Percentiles rank a stretch among this genome's conserved stretches.
phyloP scores from a whole-genome alignment of 2,888 invertebrate species.

The Suillia variegata region DNA sequence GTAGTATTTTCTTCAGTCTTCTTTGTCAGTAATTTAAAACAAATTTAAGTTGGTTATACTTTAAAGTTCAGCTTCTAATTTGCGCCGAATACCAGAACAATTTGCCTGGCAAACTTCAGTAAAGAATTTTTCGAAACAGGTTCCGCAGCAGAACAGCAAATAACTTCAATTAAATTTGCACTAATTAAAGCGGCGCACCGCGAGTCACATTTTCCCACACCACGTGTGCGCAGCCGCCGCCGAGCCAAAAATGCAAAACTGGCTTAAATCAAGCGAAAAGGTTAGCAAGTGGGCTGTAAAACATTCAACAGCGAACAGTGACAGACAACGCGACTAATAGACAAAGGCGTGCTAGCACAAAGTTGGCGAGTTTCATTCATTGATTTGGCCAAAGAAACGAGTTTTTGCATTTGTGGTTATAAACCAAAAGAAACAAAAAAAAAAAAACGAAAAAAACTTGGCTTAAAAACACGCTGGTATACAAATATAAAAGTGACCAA shows the following conservation, averaged over 20 bases:
- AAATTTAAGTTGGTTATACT: too few relatives aligned
- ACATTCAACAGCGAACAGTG: neutral
- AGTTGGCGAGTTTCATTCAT: conserved; percentile 24
- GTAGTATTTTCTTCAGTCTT: too few relatives aligned
- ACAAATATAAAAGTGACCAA: conserved; percentile 23
- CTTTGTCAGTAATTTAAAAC: too few relatives aligned
- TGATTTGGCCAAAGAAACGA: conserved; percentile 6
- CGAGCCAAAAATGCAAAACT: conserved; percentile 5
- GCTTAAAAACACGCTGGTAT: neutral
- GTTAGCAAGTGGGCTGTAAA: neutral
- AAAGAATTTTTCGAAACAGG: too few relatives aligned
- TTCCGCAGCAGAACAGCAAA: too few relatives aligned
- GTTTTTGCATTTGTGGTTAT: neutral
- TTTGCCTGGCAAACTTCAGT: too few relatives aligned
- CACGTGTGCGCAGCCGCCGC: conserved; percentile 13
- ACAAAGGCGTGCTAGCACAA: neutral
- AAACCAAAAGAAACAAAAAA: too few relatives aligned
- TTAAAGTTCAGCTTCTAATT: too few relatives aligned
- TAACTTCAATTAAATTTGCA: neutral
- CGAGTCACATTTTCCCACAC: conserved; percentile 16
- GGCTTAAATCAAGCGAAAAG: neutral
- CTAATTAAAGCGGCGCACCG: neutral
- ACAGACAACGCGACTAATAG: neutral
- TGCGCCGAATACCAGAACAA: too few relatives aligned
- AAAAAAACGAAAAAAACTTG: too few relatives aligned